A percentile compares a stretch with the other conserved stretches of the same genome.
Evolutionary conservation across 2,797 vertebrate species (phyloP).

Genomic region (Alectoris magna): DNA sequence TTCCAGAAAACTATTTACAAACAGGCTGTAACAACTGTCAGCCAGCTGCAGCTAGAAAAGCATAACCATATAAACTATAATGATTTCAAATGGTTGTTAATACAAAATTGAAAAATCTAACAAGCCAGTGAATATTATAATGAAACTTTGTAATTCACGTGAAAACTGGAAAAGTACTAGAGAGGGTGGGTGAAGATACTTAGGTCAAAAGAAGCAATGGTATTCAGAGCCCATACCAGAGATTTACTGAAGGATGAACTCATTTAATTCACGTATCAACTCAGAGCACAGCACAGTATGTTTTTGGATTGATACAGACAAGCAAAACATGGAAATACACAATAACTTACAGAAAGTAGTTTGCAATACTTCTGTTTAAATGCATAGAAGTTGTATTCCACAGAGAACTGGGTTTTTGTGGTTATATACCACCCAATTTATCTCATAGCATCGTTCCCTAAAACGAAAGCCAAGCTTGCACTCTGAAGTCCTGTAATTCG

Average conservation of each 20-base stretch:
- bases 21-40: not conserved
- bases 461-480: not conserved
- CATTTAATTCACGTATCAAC: not conserved
- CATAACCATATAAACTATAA: not conserved
- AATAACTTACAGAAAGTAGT: not conserved
- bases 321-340: not conserved
- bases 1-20: not conserved
- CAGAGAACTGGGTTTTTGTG: not conserved
- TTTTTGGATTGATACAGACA: not conserved
- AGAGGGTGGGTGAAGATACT: not conserved
- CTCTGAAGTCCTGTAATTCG: not conserved
- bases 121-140: not conserved
- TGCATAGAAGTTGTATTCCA: not conserved
- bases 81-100: not conserved
- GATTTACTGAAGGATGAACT: not conserved
- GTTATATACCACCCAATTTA: not conserved
- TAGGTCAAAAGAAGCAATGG: not conserved
- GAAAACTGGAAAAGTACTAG: not conserved
- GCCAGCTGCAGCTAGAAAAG: not conserved
- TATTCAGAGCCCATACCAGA: not conserved
- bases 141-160: not conserved
- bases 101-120: not conserved
- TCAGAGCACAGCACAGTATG: not conserved
- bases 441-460: not conserved
- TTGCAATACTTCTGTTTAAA: not conserved